phyloP scores from a whole-genome alignment of 1,140 invertebrate genomes.

The Heliconius melpomene region DNA sequence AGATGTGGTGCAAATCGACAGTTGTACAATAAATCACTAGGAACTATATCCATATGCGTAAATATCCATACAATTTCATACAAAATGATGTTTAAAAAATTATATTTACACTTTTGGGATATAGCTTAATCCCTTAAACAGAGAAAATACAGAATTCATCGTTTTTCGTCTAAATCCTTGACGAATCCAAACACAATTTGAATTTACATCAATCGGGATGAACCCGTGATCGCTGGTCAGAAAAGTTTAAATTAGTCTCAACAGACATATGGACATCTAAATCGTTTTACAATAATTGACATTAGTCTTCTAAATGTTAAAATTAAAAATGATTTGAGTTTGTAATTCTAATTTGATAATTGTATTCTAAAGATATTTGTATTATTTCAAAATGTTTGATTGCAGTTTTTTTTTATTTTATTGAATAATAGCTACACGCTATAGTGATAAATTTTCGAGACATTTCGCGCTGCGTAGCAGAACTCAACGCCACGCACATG shows the following conservation, averaged over 20 bases:
- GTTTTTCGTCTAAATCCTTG: background rate
- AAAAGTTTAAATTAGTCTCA: background rate
- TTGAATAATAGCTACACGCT: too few species aligned
- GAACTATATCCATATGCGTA: conserved; percentile 41
- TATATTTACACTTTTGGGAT: background rate
- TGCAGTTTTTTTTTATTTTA: too few species aligned
- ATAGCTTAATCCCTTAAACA: background rate
- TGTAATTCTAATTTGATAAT: background rate
- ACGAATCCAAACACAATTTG: background rate
- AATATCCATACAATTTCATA: conserved; percentile 1
- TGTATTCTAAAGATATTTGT: background rate
- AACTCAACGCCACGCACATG: too few species aligned
- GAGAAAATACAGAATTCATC: background rate
- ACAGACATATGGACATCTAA: background rate
- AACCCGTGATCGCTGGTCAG: background rate
- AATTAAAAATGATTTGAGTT: background rate
- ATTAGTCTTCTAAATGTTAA: background rate
- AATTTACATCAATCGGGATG: background rate
- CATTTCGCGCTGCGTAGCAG: too few species aligned
- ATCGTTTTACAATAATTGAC: conserved; percentile 5
- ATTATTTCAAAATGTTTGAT: too few species aligned
- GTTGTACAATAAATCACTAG: conserved; percentile 36
- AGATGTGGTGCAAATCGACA: conserved; percentile 33
- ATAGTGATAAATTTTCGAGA: too few species aligned
- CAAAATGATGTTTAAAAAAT: background rate